phyloP scores from a whole-genome alignment of 1,140 invertebrate genomes.

The Plutomurus gul region DNA sequence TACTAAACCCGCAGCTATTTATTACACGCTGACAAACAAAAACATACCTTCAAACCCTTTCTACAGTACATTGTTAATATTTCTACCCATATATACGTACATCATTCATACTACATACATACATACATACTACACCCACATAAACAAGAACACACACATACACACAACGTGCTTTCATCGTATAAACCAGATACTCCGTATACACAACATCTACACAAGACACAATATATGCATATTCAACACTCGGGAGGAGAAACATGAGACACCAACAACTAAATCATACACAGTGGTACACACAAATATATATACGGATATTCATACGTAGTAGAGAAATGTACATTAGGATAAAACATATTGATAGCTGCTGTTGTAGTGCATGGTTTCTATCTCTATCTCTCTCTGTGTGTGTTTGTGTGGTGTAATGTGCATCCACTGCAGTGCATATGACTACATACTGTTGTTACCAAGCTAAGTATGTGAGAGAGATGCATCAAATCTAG shows the following conservation, averaged over 20 bases:
- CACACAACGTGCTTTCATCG: too few species aligned
- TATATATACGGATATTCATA: background rate
- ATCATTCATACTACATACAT: background rate
- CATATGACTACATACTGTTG: background rate
- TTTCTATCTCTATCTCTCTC: too few species aligned
- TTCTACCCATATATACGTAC: background rate
- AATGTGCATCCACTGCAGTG: background rate
- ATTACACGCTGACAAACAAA: conserved; percentile 4
- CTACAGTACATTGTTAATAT: conserved; percentile 1
- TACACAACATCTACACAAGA: too few species aligned
- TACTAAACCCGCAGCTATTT: conserved; percentile 6
- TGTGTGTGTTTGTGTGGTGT: background rate
- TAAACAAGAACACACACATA: background rate
- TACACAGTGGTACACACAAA: background rate
- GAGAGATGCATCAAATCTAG: conserved; percentile 12
- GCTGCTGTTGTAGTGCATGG: too few species aligned
- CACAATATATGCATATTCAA: background rate
- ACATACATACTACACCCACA: background rate
- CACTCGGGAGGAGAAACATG: background rate
- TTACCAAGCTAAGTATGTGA: background rate
- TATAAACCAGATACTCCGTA: too few species aligned
- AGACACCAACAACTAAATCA: background rate
- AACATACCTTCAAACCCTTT: conserved; percentile 8
- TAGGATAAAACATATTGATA: background rate
- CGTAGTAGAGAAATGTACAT: background rate